phyloP scores from a whole-genome alignment of 2,113 vertebrate species.

The Pantherophis guttatus region DNA sequence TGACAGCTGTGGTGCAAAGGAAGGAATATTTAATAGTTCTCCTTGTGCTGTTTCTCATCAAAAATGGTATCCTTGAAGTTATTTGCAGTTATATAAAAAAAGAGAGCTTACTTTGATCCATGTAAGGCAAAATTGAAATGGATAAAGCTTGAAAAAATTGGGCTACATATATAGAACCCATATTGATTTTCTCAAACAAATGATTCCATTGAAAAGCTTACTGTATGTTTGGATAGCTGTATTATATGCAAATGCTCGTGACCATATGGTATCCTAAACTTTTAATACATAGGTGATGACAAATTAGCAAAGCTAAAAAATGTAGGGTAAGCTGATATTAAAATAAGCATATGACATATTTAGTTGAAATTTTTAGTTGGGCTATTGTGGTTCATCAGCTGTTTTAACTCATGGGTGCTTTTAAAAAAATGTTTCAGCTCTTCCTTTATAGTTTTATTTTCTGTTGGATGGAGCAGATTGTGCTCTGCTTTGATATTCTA shows the following conservation, averaged over 20 bases:
- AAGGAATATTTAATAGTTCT: background rate
- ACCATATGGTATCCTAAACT: background rate
- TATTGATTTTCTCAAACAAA: background rate
- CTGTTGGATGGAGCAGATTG: background rate
- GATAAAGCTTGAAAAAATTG: background rate
- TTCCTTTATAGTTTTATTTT: background rate
- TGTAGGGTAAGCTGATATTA: background rate
- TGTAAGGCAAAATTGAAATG: background rate
- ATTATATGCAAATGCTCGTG: background rate
- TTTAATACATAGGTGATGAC: background rate
- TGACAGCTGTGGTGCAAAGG: background rate
- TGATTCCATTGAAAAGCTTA: background rate
- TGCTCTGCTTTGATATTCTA: background rate
- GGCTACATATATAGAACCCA: background rate
- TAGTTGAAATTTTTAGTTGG: background rate
- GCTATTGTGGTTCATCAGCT: background rate
- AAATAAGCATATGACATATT: background rate
- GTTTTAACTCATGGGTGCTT: background rate
- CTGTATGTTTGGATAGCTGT: background rate
- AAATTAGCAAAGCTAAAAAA: background rate
- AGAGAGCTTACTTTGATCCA: background rate
- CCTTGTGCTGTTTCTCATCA: background rate
- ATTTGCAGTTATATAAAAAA: background rate
- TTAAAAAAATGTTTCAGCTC: background rate
- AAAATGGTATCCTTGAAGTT: background rate